Evolutionary conservation across 2,113 vertebrate genomes (phyloP), one percentile per base, ranked within the genome.

Genomic region (Crotalus viridis): DNA sequence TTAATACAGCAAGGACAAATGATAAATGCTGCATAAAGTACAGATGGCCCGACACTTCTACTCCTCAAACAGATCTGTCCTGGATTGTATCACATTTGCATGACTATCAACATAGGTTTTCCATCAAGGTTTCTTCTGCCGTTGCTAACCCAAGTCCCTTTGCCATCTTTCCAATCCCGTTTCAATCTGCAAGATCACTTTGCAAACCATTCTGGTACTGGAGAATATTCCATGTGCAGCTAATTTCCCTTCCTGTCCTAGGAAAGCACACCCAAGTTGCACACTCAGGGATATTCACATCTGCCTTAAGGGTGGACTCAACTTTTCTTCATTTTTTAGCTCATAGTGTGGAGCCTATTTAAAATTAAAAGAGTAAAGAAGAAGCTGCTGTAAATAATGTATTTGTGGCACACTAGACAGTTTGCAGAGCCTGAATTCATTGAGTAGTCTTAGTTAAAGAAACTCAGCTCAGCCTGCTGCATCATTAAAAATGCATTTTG

Each of bases 291-390:
- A 93, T 90, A 92, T 89, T 51, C 48, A 51, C 48, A 51, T 51
- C 48, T 7, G 48, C 48, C 48, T 51, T 51, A 92, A 87, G 94
- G 91, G 92, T 89, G 89, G 90, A 94, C 95, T 87, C 74, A 95
- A 91, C 94, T 93, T 92, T 93, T 95, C 95, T 33, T 89, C 94
- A 94, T 96, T 95, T 95, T 95, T 95, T 91, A 87, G 93, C 92
- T 93, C 93, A 92, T 46, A 55, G 74, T 64, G 93, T 69, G 90
- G 85, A 92, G 56, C 93, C 94, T 95, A 97, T 97, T 95, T 96
- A 97, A 97, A 97, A 97, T 97, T 97, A 95, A 97, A 94, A 13
- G 91, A 95, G 97, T 96, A 95, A 96, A 96, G 96, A 95, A 96
- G 96, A 93, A 95, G 96, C 93, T 94, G 93, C 91, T 96, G 95